phyloP scores from a whole-genome alignment of 2,797 vertebrate species.

The Dermochelys coriacea region DNA sequence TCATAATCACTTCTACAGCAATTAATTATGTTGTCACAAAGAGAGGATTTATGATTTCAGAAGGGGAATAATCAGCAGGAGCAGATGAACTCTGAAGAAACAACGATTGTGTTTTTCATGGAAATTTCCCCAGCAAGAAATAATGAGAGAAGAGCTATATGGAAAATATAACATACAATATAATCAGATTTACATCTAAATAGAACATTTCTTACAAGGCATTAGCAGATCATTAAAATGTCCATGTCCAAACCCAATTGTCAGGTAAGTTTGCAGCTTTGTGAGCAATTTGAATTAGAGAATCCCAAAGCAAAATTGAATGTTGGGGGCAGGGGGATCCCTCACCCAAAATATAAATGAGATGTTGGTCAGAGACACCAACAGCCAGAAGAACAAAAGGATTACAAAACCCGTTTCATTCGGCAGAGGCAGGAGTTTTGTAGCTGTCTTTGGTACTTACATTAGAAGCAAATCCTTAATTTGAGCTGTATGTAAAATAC shows the following conservation, averaged over 20 bases:
- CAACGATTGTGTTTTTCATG: slow-evolving; percentile 45
- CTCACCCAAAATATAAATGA: not conserved
- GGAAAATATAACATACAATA: slow-evolving; percentile 25
- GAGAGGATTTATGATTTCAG: slow-evolving; percentile 61
- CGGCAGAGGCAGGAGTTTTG: not conserved
- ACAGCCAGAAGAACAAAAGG: not conserved
- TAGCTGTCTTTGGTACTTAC: not conserved
- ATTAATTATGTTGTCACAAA: slow-evolving; percentile 64
- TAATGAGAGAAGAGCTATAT: not conserved
- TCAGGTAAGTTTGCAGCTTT: not conserved
- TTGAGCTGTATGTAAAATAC: not conserved
- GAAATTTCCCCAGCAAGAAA: slow-evolving; percentile 34
- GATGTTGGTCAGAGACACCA: not conserved
- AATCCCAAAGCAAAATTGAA: not conserved
- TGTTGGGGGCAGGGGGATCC: not conserved
- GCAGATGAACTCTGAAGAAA: slow-evolving; percentile 45
- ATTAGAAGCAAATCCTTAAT: not conserved
- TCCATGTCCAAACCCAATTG: not conserved
- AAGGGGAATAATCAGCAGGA: slow-evolving; percentile 52
- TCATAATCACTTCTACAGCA: slow-evolving; percentile 59
- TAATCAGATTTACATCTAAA: slow-evolving; percentile 45
- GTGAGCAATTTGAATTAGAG: not conserved
- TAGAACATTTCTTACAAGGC: not conserved
- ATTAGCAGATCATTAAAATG: not conserved
- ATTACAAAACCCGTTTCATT: not conserved